These are phyloP conservation scores for Diaphora mendica DNA, from an alignment of 2,888 invertebrate genomes.

Conservation along the genomic window DNA sequence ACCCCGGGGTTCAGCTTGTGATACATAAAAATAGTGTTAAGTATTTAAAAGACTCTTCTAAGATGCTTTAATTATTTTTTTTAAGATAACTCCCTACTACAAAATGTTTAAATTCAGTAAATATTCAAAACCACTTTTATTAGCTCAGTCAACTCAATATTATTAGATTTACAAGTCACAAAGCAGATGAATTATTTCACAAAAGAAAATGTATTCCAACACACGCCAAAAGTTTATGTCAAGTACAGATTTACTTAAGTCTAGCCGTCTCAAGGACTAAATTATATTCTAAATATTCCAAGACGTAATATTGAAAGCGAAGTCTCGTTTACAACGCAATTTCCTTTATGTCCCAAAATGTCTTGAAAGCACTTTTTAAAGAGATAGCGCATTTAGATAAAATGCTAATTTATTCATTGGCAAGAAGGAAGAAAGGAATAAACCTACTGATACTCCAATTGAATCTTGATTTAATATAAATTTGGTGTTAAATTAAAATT, in stretches of 20 bases:
- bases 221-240: conserved; percentile 37
- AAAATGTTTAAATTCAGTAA: background rate
- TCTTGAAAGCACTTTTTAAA: conserved; percentile 77
- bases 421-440: conserved; percentile 71
- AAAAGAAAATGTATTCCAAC: conserved; percentile 8
- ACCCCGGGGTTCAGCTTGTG: too few relatives aligned
- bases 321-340: conserved; percentile 55
- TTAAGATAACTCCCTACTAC: too few relatives aligned
- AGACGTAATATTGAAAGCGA: conserved; percentile 50
- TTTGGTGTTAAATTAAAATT: conserved; percentile 73
- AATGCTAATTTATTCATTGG: conserved; percentile 85
- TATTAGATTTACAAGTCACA: background rate
- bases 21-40: too few relatives aligned
- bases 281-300: conserved; percentile 54
- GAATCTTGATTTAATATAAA: conserved; percentile 76
- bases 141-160: background rate
- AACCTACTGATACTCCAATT: conserved; percentile 75
- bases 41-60: too few relatives aligned
- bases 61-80: too few relatives aligned
- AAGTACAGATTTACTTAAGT: conserved; percentile 28
- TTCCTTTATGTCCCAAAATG: conserved; percentile 63
- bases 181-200: background rate
- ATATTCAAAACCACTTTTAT: background rate
- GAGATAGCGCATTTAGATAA: conserved; percentile 81
- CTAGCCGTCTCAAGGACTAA: conserved; percentile 30